A percentile compares a stretch with the other conserved stretches of the same genome.
phyloP scores from a whole-genome alignment of 2,113 vertebrate genomes.

The Pituophis catenifer region DNA sequence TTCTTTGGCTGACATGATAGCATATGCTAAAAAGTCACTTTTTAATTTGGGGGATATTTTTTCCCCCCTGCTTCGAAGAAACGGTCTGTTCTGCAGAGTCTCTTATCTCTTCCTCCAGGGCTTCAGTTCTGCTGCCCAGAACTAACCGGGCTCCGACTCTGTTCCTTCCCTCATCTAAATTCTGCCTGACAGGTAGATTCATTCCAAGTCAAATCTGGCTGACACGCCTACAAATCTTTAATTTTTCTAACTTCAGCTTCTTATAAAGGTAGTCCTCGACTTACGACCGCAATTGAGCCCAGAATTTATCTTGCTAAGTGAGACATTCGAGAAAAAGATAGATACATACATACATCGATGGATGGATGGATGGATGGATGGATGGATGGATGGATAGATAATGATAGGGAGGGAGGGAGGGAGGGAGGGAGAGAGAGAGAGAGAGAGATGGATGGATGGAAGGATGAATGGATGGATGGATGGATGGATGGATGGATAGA shows the following conservation, averaged over 20 bases:
- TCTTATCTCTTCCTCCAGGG: background rate
- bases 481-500: too few species aligned
- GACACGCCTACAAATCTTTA: background rate
- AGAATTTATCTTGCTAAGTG: too few species aligned
- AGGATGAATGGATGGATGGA: too few species aligned
- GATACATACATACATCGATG: too few species aligned
- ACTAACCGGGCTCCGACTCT: rapidly evolving
- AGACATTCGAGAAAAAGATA: too few species aligned
- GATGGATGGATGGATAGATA: too few species aligned
- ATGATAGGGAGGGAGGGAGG: too few species aligned
- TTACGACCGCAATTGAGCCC: too few species aligned
- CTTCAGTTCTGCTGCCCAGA: background rate
- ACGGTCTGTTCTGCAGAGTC: background rate
- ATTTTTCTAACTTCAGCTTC: background rate
- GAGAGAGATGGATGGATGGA: too few species aligned
- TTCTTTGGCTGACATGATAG: background rate
- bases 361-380: too few species aligned
- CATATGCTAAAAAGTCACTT: background rate
- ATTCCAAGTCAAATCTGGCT: background rate
- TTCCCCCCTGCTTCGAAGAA: background rate
- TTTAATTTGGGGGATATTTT: background rate
- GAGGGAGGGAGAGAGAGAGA: too few species aligned
- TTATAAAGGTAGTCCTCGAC: too few species aligned
- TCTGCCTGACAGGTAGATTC: background rate
- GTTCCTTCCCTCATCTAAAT: background rate